Percentiles rank a stretch among this genome's conserved stretches.
phyloP scores from a whole-genome alignment of 2,797 vertebrate species.

The Sebastes oblongus region DNA sequence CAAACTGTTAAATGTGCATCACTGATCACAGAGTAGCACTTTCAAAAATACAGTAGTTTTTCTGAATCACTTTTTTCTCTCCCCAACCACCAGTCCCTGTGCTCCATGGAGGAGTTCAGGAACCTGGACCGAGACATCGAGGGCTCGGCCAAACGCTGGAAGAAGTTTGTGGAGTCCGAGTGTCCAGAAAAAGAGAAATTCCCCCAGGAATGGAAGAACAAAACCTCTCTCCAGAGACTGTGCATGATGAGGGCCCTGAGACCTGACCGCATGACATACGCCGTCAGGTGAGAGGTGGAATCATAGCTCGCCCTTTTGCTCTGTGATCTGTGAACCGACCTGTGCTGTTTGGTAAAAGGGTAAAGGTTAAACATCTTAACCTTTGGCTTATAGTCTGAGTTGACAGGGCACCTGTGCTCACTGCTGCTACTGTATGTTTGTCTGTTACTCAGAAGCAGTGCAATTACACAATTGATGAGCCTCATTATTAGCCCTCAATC shows the following conservation, averaged over 20 bases:
- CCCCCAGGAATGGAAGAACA: conserved; percentile 97
- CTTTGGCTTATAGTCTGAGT: conserved; percentile 23
- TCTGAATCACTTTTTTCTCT: not conserved
- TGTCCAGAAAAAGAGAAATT: conserved; percentile 95
- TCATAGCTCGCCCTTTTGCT: conserved; percentile 12
- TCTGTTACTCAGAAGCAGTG: not conserved
- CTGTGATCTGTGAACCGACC: conserved; percentile 26
- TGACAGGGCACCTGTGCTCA: not conserved
- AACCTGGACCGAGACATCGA: conserved; percentile 94
- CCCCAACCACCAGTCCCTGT: conserved; percentile 83
- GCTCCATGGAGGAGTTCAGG: conserved; percentile 90
- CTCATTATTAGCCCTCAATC: conserved; percentile 10
- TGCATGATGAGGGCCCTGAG: conserved; percentile 92
- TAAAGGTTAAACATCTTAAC: conserved; percentile 38
- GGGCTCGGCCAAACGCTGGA: conserved; percentile 94
- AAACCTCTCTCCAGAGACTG: conserved; percentile 88
- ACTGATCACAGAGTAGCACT: conserved; percentile 7
- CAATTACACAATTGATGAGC: conserved; percentile 20
- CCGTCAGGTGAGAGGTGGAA: conserved; percentile 82
- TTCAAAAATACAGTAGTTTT: not conserved
- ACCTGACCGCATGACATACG: conserved; percentile 92
- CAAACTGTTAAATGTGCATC: conserved; percentile 27
- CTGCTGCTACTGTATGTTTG: not conserved
- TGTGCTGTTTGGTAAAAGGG: conserved; percentile 12
- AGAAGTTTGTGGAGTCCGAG: conserved; percentile 93